phyloP scores from a whole-genome alignment of 2,888 invertebrate species.

The Leucoma salicis region DNA sequence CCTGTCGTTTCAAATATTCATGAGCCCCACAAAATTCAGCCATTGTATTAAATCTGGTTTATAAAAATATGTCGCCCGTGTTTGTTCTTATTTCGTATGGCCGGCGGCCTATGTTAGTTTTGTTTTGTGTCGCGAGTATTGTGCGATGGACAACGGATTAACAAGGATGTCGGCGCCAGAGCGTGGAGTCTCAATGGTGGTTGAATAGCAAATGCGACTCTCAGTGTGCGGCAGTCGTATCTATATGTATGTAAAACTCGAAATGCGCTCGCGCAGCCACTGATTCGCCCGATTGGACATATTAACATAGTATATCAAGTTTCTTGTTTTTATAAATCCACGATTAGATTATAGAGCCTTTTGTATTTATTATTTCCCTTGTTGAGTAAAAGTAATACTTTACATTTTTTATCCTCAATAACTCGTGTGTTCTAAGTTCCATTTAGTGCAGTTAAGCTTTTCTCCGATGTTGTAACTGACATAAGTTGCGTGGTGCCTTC shows the following conservation, averaged over 20 bases:
- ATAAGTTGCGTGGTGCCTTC: constrained; percentile 64
- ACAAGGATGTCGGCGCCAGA: constrained; percentile 72
- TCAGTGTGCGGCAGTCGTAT: constrained; percentile 56
- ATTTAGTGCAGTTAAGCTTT: constrained; percentile 40
- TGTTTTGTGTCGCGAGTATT: constrained; percentile 55
- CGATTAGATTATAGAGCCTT: too few species aligned
- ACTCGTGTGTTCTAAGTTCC: constrained; percentile 26
- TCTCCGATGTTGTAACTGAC: constrained; percentile 53
- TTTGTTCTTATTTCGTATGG: constrained; percentile 46
- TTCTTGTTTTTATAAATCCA: too few species aligned
- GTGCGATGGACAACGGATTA: constrained; percentile 73
- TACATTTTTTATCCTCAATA: constrained; percentile 1
- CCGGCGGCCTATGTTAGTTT: constrained; percentile 40
- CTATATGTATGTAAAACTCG: constrained; percentile 49
- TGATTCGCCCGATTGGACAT: constrained; percentile 56
- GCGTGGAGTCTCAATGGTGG: constrained; percentile 46
- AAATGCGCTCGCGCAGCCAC: constrained; percentile 40
- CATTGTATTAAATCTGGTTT: constrained; percentile 55
- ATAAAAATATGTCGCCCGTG: constrained; percentile 48
- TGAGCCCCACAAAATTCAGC: constrained; percentile 17
- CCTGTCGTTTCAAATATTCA: constrained; percentile 28
- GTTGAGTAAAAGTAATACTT: not conserved
- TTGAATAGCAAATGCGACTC: constrained; percentile 64
- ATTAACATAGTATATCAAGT: constrained; percentile 45
- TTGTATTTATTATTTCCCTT: not conserved